Percentiles rank a stretch among this genome's conserved stretches.
Conservation (phyloP, 2,888 invertebrate genomes). For the Podabrus alpinus region DNA sequence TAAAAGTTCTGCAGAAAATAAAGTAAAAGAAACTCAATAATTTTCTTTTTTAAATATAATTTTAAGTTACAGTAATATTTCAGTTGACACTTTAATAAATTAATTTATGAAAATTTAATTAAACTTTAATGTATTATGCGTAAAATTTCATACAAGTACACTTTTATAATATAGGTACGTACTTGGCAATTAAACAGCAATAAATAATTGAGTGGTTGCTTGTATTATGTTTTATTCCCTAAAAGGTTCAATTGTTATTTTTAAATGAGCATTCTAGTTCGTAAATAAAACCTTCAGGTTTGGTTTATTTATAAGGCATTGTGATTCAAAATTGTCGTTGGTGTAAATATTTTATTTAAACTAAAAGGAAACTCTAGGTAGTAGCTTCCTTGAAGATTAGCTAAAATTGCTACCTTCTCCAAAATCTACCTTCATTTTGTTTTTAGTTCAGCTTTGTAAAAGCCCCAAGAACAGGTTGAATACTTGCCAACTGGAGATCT, state of each 20-base stretch:
- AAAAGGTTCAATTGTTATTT: background rate
- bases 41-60: background rate
- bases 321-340: constrained; percentile 1
- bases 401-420: constrained; percentile 14
- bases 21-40: background rate
- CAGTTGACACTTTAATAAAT: background rate
- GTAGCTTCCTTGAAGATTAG: constrained; percentile 20
- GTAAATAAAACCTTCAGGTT: background rate
- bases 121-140: too few relatives aligned
- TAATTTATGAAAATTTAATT: background rate
- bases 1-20: background rate
- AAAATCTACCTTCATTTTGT: constrained; percentile 22
- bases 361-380: constrained; percentile 22
- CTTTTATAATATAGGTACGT: too few relatives aligned
- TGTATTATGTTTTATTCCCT: too few relatives aligned
- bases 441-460: constrained; percentile 20
- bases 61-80: background rate
- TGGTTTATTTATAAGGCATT: background rate
- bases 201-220: too few relatives aligned
- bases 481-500: constrained; percentile 18
- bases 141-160: too few relatives aligned
- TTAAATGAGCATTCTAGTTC: background rate
- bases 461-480: constrained; percentile 21
- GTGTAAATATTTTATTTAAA: constrained; percentile 26
- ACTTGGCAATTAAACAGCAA: too few relatives aligned